Base-by-base conservation (phyloP, 2,888 invertebrate species). In the Dione juno region DNA sequence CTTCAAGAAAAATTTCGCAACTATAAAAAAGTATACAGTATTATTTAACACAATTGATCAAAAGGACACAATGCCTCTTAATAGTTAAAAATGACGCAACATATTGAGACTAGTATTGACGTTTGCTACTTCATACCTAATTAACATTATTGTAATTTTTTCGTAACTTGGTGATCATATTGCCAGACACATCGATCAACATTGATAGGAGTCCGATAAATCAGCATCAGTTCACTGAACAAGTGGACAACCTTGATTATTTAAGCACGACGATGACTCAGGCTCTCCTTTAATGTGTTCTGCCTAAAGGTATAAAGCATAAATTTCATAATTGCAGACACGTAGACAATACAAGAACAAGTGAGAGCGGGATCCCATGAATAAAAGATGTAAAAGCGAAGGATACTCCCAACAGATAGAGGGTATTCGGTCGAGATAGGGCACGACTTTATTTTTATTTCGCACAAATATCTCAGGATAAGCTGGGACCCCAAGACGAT, bases 261-360 rank as follows among this genome's bases (percentile, higher is more conserved):
- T 75, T 74, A 67, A 72, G 80, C 81, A 77, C 76, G 74, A 76
- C 78, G 81, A 79, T 90, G 91, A 90, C 85, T 91, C 88, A 92
- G 78, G 73, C 77, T 76, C 75, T 80, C 79, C 82, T 69, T 70
- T 73, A 69, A 70, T 69, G 66, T 81, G 84, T 86, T 87, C 84
- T 86, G 88, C 90, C 91, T 87, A 84, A 88, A 91, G 91, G 87
- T 85, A 84, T 84, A 79, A 85, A 84, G 86, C 86, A 92, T 90
- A 91, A 88, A 89, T 90, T 85, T 88, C 82, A 85, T 91, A 90
- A 92, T 91, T 92, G 87, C 87, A 84, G 84, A 85, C 84, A 84
- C 86, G 88, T 90, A 90, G 89, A 91, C 90, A 90, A 90, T 90
- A 84, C 85, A 84, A 85, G 84, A 88, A 89, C 88, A 89, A 88